A percentile compares a stretch with the other conserved stretches of the same genome.
Evolutionary conservation across 2,797 vertebrate species (phyloP).

Genomic region (Pseudopleuronectes americanus): DNA sequence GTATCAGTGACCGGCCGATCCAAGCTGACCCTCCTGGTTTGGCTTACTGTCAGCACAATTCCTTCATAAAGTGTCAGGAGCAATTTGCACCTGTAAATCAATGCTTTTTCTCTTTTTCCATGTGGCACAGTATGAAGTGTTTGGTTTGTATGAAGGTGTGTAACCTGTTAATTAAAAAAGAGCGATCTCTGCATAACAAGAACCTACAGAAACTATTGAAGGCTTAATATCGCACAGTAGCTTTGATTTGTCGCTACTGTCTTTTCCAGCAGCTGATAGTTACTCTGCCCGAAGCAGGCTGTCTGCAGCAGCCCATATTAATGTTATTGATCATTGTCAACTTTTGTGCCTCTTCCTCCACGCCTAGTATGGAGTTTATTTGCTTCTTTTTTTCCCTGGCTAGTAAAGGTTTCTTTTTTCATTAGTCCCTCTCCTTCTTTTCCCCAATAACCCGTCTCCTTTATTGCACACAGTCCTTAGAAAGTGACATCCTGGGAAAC

Average conservation of each 20-base stretch:
- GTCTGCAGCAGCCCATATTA: conserved; percentile 76
- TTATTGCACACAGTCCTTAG: conserved; percentile 82
- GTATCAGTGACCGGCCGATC: background rate
- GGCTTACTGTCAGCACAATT: background rate
- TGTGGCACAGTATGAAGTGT: background rate
- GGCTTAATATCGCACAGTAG: conserved; percentile 26
- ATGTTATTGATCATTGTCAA: conserved; percentile 84
- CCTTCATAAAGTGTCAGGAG: background rate
- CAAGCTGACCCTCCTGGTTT: background rate
- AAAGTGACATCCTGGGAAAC: conserved; percentile 81
- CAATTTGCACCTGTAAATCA: conserved; percentile 1
- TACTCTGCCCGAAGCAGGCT: conserved; percentile 64
- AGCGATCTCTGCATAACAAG: conserved; percentile 7
- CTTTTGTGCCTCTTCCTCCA: conserved; percentile 55
- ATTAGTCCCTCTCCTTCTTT: conserved; percentile 63
- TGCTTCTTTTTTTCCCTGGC: conserved; percentile 33
- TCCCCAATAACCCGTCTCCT: conserved; percentile 77
- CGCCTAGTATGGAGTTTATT: conserved; percentile 39
- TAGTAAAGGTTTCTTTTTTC: conserved; percentile 72
- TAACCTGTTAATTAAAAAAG: conserved; percentile 8
- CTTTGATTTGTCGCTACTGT: conserved; percentile 50
- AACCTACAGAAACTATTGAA: background rate
- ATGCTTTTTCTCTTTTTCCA: background rate
- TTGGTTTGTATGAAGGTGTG: conserved; percentile 14
- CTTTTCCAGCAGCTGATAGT: conserved; percentile 56